A percentile compares a stretch with the other conserved stretches of the same genome.
phyloP scores from a whole-genome alignment of 2,113 vertebrate species.

The Syngnathus floridae region DNA sequence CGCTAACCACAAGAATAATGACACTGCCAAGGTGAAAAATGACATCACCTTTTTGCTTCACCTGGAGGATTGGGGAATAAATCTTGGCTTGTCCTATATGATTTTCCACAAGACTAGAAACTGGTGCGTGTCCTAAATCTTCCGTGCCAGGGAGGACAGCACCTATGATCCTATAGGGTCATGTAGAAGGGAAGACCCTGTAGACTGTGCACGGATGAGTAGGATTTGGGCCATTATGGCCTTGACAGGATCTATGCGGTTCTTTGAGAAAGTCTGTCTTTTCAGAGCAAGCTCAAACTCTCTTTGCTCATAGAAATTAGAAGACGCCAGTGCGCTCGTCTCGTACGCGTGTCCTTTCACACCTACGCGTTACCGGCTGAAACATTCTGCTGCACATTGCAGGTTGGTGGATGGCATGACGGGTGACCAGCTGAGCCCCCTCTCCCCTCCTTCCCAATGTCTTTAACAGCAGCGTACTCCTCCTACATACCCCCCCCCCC shows the following conservation, averaged over 20 bases:
- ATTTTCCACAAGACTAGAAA: slow-evolving; percentile 50
- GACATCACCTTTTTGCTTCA: slow-evolving; percentile 70
- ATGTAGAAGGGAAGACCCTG: slow-evolving; percentile 7
- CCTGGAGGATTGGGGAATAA: slow-evolving; percentile 69
- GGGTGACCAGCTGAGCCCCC: slow-evolving; percentile 50
- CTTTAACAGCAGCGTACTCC: slow-evolving; percentile 53
- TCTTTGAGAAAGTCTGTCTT: slow-evolving; percentile 10
- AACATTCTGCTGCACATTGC: slow-evolving; percentile 41
- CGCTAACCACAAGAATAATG: slow-evolving; percentile 73
- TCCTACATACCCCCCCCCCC: slow-evolving; percentile 43
- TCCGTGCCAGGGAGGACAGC: slow-evolving; percentile 44
- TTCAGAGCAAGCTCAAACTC: slow-evolving; percentile 20
- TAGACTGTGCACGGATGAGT: slow-evolving; percentile 3
- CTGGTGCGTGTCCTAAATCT: slow-evolving; percentile 63
- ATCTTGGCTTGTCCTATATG: slow-evolving; percentile 65
- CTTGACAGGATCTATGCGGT: slow-evolving; percentile 4
- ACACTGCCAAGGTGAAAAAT: slow-evolving; percentile 75
- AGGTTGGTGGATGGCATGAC: slow-evolving; percentile 34
- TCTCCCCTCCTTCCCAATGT: slow-evolving; percentile 41
- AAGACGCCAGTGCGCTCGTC: slow-evolving; percentile 22
- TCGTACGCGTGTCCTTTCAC: slow-evolving; percentile 36
- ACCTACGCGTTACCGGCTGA: slow-evolving; percentile 29
- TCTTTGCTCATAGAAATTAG: slow-evolving; percentile 36
- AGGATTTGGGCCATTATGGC: slow-evolving; percentile 6
- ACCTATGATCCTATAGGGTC: slow-evolving; percentile 42